Evolutionary conservation across 2,797 vertebrate genomes (phyloP).

Genomic region (Phalanger gymnotis): DNA sequence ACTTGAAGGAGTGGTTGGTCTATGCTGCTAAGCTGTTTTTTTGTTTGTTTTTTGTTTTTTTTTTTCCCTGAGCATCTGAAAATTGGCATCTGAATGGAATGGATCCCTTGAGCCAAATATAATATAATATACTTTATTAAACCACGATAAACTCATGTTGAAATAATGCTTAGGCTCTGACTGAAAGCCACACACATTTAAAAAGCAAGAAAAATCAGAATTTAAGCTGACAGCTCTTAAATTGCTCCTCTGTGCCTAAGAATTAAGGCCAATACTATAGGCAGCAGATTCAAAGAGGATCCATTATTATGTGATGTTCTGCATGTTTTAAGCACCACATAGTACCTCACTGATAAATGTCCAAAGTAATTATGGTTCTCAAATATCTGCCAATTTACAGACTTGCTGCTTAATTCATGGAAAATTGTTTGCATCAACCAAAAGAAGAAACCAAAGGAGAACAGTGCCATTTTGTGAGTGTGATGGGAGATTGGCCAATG

Average conservation of each 20-base stretch:
- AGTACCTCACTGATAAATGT: constrained; percentile 58
- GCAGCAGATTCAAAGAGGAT: neutral
- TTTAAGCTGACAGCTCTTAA: constrained; percentile 37
- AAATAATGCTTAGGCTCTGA: constrained; percentile 42
- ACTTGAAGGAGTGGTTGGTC: neutral
- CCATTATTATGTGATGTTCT: constrained; percentile 27
- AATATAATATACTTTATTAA: constrained; percentile 55
- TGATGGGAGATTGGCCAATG: neutral
- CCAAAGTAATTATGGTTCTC: constrained; percentile 67
- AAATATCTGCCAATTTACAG: constrained; percentile 63
- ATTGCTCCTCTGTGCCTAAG: constrained; percentile 47
- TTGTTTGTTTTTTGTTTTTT: neutral
- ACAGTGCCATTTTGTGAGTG: neutral
- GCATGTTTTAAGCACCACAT: constrained; percentile 67
- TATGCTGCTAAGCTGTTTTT: constrained; percentile 24
- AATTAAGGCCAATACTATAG: neutral
- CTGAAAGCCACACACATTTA: constrained; percentile 24
- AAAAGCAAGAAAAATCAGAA: constrained; percentile 40
- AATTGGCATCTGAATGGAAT: constrained; percentile 33
- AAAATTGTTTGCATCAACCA: neutral
- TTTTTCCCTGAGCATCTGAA: constrained; percentile 38
- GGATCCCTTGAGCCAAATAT: constrained; percentile 41
- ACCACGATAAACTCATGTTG: constrained; percentile 48
- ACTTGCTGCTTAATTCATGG: constrained; percentile 52
- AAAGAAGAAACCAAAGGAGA: neutral